phyloP scores from a whole-genome alignment of 2,888 invertebrate species.

The Drosophila kambysellisi region DNA sequence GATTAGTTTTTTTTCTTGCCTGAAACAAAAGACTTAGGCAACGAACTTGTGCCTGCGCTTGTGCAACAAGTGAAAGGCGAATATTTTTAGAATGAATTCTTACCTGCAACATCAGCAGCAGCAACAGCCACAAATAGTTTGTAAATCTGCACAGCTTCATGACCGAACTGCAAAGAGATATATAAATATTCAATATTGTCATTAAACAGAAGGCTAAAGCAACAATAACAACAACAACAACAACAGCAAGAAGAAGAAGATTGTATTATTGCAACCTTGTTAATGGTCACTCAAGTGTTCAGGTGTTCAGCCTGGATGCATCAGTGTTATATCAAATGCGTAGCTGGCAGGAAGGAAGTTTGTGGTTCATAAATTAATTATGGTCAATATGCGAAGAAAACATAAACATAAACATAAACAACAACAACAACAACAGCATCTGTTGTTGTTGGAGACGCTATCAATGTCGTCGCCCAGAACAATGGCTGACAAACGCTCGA shows the following conservation, averaged over 20 bases:
- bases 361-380: conserved; percentile 79
- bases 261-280: conserved; percentile 56
- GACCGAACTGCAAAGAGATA: conserved; percentile 57
- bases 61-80: conserved; percentile 69
- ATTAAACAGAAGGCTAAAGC: conserved; percentile 38
- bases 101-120: conserved; percentile 48
- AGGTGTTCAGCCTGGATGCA: conserved; percentile 54
- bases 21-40: conserved; percentile 64
- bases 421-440: conserved; percentile 20
- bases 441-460: conserved; percentile 25
- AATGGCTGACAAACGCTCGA: conserved; percentile 52
- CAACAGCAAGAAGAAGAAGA: background rate
- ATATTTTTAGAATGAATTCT: conserved; percentile 16
- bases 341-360: conserved; percentile 71
- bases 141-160: conserved; percentile 61
- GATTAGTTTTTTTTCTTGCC: conserved; percentile 67
- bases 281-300: conserved; percentile 74
- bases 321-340: conserved; percentile 60
- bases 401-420: conserved; percentile 32
- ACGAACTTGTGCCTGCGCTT: conserved; percentile 48
- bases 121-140: conserved; percentile 18
- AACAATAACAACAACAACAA: background rate
- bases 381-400: conserved; percentile 66
- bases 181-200: conserved; percentile 50
- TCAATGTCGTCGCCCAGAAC: conserved; percentile 63